These are phyloP conservation scores for Centropristis striata DNA, from an alignment of 2,113 vertebrate species.

Conservation along the genomic window DNA sequence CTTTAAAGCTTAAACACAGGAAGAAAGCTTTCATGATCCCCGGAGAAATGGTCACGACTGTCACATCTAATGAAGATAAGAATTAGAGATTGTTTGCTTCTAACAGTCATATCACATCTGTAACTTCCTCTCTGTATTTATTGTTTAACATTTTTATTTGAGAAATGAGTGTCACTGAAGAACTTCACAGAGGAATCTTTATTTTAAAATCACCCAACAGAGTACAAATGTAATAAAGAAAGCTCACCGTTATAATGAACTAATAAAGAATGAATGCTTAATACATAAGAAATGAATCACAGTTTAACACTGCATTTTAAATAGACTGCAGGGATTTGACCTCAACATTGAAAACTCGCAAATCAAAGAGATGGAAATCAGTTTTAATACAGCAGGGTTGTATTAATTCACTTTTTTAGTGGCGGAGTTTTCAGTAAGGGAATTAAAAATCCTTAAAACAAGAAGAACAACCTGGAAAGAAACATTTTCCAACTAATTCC, in stretches of 20 bases:
- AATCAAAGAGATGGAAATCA: constrained; percentile 1
- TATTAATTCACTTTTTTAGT: neutral
- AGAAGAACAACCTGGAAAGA: neutral
- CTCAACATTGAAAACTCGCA: constrained; percentile 17
- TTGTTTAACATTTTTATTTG: neutral
- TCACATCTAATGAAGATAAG: constrained; percentile 5
- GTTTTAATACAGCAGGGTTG: constrained; percentile 2
- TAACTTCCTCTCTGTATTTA: neutral
- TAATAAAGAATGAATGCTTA: constrained; percentile 19
- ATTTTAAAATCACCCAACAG: neutral
- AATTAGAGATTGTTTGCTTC: constrained; percentile 1
- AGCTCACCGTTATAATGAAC: constrained; percentile 6
- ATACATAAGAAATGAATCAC: constrained; percentile 37
- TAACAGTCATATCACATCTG: neutral
- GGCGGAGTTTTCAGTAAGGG: neutral
- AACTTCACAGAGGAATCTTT: neutral
- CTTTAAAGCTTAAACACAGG: constrained; percentile 46
- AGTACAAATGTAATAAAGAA: neutral
- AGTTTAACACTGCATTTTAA: constrained; percentile 42
- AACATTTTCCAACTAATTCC: neutral
- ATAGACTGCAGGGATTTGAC: constrained; percentile 27
- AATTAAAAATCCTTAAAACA: neutral
- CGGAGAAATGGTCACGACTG: neutral
- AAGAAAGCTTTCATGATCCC: constrained; percentile 33
- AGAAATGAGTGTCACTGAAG: neutral